Base-by-base conservation (phyloP, 53 echinoderm and acorn worm species). In the Antedon mediterranea region DNA sequence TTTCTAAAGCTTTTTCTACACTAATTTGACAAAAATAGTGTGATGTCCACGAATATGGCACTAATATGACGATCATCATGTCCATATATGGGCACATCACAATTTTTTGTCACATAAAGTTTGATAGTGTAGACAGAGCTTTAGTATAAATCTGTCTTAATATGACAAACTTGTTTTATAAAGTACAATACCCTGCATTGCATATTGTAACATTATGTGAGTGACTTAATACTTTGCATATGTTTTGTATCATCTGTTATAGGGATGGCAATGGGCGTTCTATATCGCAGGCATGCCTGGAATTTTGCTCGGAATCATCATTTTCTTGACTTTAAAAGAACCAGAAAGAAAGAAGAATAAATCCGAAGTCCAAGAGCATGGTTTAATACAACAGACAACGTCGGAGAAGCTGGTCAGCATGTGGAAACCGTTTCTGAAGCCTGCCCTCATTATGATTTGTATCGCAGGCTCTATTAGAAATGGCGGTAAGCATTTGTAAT, bases 231-330 rank as follows among this genome's bases (percentile, higher is more conserved):
- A n/a, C n/a, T n/a, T n/a, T n/a, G n/a, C n/a, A n/a, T n/a, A n/a
- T 4, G 11, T 37, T 6, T 37, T 71, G 8, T n/a, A 72, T 30
- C 72, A 26, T 7, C 11, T 75, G 5, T 31, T 57, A 5, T 75
- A 90, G 90, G 90, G 90, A 30, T 90, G 90, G 90, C 76, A 85
- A 34, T 87, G 87, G 87, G 84, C 84, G 14, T 90, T 90, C 44
- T 90, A 82, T 79, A 85, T 90, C 28, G 78, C 87, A 5, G 85
- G 87, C 6, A 73, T 87, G 7, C 90, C 90, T 32, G 90, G 90
- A 26, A 82, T 90, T 71, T 34, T 84, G 0, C 79, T 87, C 15
- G 87, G 86, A 7, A 73, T 71, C 15, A 30, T 90, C 32, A 87
- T 90, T 30, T 78, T 82, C 0, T 28, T 90, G 11, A 85, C 90